Conservation (phyloP, 2,888 invertebrate species). For the Spisula solida region DNA sequence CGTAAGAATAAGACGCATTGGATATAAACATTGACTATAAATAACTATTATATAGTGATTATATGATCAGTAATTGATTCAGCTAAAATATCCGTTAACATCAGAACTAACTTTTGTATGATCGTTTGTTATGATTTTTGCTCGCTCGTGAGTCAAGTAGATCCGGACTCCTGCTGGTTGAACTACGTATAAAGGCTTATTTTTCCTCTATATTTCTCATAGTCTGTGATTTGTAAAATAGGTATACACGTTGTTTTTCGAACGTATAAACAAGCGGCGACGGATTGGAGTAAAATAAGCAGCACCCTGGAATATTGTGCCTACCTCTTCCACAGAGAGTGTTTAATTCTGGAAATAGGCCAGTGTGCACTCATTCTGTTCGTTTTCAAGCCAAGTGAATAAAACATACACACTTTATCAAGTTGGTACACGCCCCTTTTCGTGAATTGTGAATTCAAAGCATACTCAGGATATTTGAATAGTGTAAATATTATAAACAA, state of each 20-base stretch:
- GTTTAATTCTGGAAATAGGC: conserved; percentile 35
- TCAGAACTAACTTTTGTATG: not conserved
- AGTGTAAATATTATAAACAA: conserved; percentile 8
- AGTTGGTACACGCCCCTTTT: conserved; percentile 4
- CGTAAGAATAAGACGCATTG: not conserved
- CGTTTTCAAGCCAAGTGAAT: conserved; percentile 19
- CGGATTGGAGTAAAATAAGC: not conserved
- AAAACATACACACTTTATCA: conserved; percentile 30
- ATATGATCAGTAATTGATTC: not conserved
- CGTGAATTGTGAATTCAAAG: not conserved
- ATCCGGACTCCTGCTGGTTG: no score
- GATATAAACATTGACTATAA: not conserved
- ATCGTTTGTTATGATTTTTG: not conserved
- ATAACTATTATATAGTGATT: not conserved
- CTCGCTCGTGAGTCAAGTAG: not conserved
- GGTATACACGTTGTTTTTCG: not conserved
- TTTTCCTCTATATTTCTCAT: not conserved
- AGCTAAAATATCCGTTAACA: no score
- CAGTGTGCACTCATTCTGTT: conserved; percentile 21
- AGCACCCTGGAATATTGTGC: not conserved
- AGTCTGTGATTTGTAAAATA: not conserved
- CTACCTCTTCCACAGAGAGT: not conserved
- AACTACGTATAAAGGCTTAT: not conserved
- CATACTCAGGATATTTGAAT: not conserved
- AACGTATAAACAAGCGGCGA: not conserved